phyloP scores from a whole-genome alignment of 2,797 vertebrate species.

The Nannoperca obscura region DNA sequence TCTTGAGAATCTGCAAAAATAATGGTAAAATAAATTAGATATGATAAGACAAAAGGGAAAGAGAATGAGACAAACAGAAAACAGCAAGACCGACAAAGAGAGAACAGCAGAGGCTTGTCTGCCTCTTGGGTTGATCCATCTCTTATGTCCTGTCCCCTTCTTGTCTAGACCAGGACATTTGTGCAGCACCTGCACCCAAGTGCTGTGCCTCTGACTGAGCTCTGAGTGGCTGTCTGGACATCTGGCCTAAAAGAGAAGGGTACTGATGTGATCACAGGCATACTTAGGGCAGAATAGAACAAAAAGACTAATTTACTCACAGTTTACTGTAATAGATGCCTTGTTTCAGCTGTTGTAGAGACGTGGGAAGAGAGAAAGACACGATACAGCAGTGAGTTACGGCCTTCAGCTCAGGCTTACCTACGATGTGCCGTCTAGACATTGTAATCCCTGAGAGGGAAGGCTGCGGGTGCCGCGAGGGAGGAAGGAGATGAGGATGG shows the following conservation, averaged over 20 bases:
- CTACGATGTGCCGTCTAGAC: slow-evolving; percentile 70
- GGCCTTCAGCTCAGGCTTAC: slow-evolving; percentile 49
- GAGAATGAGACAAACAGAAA: slow-evolving; percentile 36
- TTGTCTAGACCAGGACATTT: slow-evolving; percentile 47
- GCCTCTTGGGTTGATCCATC: slow-evolving; percentile 44
- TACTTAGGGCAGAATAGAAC: slow-evolving; percentile 36
- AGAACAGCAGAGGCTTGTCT: slow-evolving; percentile 36
- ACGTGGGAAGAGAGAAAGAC: slow-evolving; percentile 32
- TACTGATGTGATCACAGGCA: slow-evolving; percentile 43
- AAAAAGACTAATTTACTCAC: slow-evolving; percentile 41
- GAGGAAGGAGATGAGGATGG: slow-evolving; percentile 34
- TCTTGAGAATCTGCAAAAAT: slow-evolving; percentile 57
- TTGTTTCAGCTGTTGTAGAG: slow-evolving; percentile 39
- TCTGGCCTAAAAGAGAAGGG: slow-evolving; percentile 34
- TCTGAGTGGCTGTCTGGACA: slow-evolving; percentile 50
- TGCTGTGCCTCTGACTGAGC: slow-evolving; percentile 43
- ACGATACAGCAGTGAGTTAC: slow-evolving; percentile 23
- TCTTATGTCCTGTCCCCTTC: slow-evolving; percentile 27
- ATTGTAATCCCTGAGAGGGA: slow-evolving; percentile 64
- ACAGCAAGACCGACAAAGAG: slow-evolving; percentile 30
- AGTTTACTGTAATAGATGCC: slow-evolving; percentile 45
- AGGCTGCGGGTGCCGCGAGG: slow-evolving; percentile 30
- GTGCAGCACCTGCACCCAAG: slow-evolving; percentile 50
- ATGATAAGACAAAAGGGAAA: slow-evolving; percentile 32
- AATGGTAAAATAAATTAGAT: slow-evolving; percentile 42